Percentiles rank a stretch among this genome's conserved stretches.
Evolutionary conservation across 2,113 vertebrate genomes (phyloP).

Genomic region (Calyptommatus sinebrachiatus): DNA sequence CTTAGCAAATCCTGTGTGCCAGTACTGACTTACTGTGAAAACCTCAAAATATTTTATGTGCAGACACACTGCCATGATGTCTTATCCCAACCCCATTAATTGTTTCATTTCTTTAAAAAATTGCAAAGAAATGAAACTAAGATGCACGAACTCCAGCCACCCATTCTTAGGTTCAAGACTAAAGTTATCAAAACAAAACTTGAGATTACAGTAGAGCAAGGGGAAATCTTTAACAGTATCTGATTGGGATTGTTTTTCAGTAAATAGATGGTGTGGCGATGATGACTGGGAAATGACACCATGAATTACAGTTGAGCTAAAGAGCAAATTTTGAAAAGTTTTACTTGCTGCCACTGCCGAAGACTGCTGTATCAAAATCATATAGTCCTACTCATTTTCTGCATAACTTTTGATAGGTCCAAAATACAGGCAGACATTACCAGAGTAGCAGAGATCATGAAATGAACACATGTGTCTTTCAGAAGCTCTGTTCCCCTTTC

Average conservation of each 20-base stretch:
- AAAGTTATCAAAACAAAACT: fast-evolving
- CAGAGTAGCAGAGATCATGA: constrained; percentile 24
- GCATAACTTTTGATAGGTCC: constrained; percentile 14
- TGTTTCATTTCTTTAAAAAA: constrained; percentile 22
- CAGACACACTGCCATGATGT: constrained; percentile 23
- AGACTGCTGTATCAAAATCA: constrained; percentile 56
- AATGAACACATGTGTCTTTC: constrained; percentile 43
- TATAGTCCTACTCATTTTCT: constrained; percentile 24
- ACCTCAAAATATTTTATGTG: constrained; percentile 6
- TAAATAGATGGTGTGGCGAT: too few relatives aligned
- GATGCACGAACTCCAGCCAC: not conserved
- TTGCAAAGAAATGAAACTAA: constrained; percentile 15
- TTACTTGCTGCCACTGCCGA: constrained; percentile 37
- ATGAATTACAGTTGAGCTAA: not conserved
- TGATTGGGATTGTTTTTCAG: not conserved
- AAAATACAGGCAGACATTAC: not conserved
- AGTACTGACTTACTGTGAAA: constrained; percentile 35
- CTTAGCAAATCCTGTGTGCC: not conserved
- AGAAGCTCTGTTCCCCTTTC: constrained; percentile 14
- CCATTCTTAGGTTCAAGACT: constrained; percentile 7
- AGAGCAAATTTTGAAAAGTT: constrained; percentile 14
- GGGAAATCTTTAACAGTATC: not conserved
- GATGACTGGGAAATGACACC: constrained; percentile 3
- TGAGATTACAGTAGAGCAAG: not conserved
- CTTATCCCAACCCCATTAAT: constrained; percentile 24